Evolutionary conservation across 1,140 invertebrate species (phyloP), one percentile per base, ranked within the genome.

Genomic region (Aporrectodea caliginosa): DNA sequence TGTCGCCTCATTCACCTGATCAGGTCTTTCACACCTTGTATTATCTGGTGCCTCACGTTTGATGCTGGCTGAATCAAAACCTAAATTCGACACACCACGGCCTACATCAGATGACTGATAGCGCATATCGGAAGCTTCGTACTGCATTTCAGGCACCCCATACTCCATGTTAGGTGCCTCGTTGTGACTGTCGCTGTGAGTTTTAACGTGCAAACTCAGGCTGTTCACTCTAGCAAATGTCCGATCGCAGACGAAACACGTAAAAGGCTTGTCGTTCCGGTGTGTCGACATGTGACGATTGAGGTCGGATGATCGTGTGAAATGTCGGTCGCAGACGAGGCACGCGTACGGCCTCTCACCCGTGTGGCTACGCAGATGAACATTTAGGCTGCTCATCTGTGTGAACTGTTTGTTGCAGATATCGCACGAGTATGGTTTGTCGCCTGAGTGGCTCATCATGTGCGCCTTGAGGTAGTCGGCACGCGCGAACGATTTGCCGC

Each of bases 281-380:
- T 86, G 85, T 16, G 85, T 84, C 72, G 84, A 84, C 79, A 85
- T 80, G 78, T 86, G 85, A 72, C 84, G 84, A 76, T 86, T 85
- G 0, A 86, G 82, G 79, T 85, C 84, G 69, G 85, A 84, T 32
- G 94, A 96, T 58, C 95, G 91, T 92, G 97, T 96, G 89, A 98
- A 98, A 75, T 94, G 90, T 81, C 94, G 91, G 78, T 92, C 91
- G 85, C 96, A 98, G 27, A 94, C 91, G 12, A 88, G 85, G 85
- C 96, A 98, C 0, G 91, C 93, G 88, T 97, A 98, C 85, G 95
- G 95, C 87, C 97, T 96, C 85, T 97, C 95, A 0, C 96, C 96
- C 0, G 94, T 96, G 85, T 96, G 95, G 0, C 94, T 95, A 35
- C 94, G 90, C 68, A 93, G 89, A 87, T 96, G 94, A 34, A 35